These are phyloP conservation scores for Eledone cirrhosa DNA, from an alignment of 2,888 invertebrate species.

Conservation along the genomic window DNA sequence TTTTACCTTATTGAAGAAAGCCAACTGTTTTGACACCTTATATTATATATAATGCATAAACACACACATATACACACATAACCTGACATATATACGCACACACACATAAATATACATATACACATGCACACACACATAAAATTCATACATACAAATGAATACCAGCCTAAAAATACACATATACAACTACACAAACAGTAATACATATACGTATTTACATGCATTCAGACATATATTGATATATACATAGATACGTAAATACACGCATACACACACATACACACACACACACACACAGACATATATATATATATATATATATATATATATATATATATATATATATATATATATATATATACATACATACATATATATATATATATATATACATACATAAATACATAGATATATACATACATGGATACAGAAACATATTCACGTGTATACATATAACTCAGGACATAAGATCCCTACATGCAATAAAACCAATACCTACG, in stretches of 20 bases:
- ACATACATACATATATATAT: neutral
- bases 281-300: neutral
- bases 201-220: constrained; percentile 8
- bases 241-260: neutral
- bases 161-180: neutral
- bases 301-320: neutral
- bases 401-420: too few relatives aligned
- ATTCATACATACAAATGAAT: neutral
- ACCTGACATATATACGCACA: neutral
- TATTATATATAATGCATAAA: too few relatives aligned
- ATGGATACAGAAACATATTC: too few relatives aligned
- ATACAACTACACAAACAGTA: neutral
- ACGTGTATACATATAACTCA: too few relatives aligned
- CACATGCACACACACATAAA: neutral
- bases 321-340: neutral
- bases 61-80: neutral
- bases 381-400: neutral
- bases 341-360: neutral
- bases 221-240: neutral
- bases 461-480: neutral
- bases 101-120: neutral
- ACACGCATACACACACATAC: neutral
- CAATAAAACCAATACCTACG: neutral
- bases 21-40: too few relatives aligned
- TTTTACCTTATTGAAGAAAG: too few relatives aligned